Evolutionary conservation across 1,140 invertebrate species (phyloP).

Genomic region (Drosophila biarmipes): DNA sequence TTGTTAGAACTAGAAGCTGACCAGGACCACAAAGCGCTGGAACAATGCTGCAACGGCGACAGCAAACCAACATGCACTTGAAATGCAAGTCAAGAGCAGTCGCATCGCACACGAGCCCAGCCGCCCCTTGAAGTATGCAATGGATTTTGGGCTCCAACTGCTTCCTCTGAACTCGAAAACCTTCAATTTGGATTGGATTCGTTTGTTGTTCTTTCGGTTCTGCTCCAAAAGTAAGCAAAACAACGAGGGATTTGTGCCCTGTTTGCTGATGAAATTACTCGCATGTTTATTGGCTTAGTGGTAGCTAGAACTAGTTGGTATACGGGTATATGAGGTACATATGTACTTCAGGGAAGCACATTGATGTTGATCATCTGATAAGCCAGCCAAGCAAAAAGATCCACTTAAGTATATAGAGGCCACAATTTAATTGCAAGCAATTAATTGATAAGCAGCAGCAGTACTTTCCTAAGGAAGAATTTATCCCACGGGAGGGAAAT

Average conservation of each 20-base stretch:
- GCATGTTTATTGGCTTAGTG: slow-evolving; percentile 44
- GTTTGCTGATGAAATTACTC: slow-evolving; percentile 70
- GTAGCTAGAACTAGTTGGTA: neutral
- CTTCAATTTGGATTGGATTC: slow-evolving; percentile 36
- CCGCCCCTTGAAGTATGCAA: slow-evolving; percentile 29
- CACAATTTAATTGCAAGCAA: neutral
- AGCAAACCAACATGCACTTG: slow-evolving; percentile 62
- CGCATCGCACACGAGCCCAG: slow-evolving; percentile 3
- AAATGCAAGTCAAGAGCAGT: slow-evolving; percentile 78
- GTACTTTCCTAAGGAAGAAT: neutral
- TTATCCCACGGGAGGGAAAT: neutral
- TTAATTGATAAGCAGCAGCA: slow-evolving; percentile 13
- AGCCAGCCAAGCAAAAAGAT: neutral
- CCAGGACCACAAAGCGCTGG: slow-evolving; percentile 36
- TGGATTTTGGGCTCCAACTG: slow-evolving; percentile 13
- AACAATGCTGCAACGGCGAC: slow-evolving; percentile 39
- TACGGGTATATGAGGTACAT: neutral
- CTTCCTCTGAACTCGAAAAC: slow-evolving; percentile 33
- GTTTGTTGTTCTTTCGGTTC: slow-evolving; percentile 41
- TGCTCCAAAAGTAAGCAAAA: slow-evolving; percentile 49
- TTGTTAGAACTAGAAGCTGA: slow-evolving; percentile 52
- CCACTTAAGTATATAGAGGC: neutral
- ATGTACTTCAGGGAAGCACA: neutral
- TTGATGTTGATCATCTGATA: neutral
- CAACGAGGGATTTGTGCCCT: slow-evolving; percentile 39